Percentiles rank a stretch among this genome's conserved stretches.
These are phyloP conservation scores for Ibidorhyncha struthersii DNA, from an alignment of 2,113 vertebrate genomes.

Conservation along the genomic window DNA sequence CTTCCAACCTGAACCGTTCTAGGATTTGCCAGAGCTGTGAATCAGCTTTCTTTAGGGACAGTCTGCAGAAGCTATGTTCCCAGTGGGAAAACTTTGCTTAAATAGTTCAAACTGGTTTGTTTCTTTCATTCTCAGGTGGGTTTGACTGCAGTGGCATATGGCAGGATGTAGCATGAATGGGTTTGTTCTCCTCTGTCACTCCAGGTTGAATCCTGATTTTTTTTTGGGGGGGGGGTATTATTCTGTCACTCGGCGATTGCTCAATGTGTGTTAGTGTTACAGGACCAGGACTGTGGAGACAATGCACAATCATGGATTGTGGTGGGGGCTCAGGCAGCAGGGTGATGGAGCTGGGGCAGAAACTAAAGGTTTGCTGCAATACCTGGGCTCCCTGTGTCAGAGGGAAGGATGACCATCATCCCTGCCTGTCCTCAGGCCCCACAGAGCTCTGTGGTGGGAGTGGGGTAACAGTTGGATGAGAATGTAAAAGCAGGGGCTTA, in stretches of 20 bases:
- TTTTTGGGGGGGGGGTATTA: rapidly evolving
- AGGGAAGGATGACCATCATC: background rate
- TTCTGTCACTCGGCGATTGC: background rate
- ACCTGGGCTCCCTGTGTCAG: background rate
- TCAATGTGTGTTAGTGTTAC: background rate
- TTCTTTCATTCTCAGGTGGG: background rate
- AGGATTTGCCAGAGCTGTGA: background rate
- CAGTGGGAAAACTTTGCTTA: background rate
- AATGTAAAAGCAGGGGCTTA: background rate
- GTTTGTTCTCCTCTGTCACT: background rate
- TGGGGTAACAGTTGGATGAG: background rate
- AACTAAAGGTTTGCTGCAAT: background rate
- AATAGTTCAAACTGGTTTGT: background rate
- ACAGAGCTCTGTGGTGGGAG: rapidly evolving
- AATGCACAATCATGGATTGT: background rate
- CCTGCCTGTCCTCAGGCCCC: background rate
- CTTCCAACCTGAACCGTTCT: background rate
- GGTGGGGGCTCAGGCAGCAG: background rate
- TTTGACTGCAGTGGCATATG: background rate
- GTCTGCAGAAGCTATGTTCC: background rate
- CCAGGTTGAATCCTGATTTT: background rate
- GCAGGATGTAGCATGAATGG: background rate
- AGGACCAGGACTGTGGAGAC: background rate
- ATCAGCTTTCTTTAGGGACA: background rate
- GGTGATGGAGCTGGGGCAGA: background rate